Evolutionary conservation across 1,140 invertebrate species (phyloP).

Genomic region (Dendroctonus valens): DNA sequence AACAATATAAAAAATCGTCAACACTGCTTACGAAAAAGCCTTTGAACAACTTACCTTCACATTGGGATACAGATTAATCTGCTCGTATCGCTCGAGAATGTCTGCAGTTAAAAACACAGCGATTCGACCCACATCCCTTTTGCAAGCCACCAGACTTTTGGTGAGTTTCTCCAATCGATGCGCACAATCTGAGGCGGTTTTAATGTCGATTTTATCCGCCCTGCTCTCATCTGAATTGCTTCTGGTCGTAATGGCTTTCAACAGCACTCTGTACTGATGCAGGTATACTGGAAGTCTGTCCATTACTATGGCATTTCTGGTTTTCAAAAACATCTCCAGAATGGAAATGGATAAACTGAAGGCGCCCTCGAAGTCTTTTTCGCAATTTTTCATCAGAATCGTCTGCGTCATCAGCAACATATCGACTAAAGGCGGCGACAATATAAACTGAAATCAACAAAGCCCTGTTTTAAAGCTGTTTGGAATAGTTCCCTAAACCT

Average conservation of each 20-base stretch:
- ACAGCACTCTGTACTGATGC: conserved; percentile 40
- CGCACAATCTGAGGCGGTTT: conserved; percentile 40
- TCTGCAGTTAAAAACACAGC: conserved; percentile 45
- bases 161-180: conserved; percentile 45
- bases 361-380: conserved; percentile 30
- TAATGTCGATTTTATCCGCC: conserved; percentile 17
- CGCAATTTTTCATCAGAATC: conserved; percentile 24
- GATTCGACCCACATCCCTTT: conserved; percentile 44
- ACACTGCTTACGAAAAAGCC: not conserved
- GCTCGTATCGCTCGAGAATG: conserved; percentile 45
- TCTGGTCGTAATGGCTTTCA: conserved; percentile 38
- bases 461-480: not conserved
- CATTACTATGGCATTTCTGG: conserved; percentile 42
- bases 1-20: conserved; percentile 28
- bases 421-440: conserved; percentile 37
- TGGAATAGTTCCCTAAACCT: conserved; percentile 6
- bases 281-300: conserved; percentile 44
- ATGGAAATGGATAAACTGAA: conserved; percentile 35
- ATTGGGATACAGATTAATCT: conserved; percentile 39
- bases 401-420: conserved; percentile 28
- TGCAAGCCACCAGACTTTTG: conserved; percentile 37
- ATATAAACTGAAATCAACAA: conserved; percentile 38
- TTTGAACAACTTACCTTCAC: conserved; percentile 38
- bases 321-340: conserved; percentile 42
- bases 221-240: conserved; percentile 34